phyloP scores from a whole-genome alignment of 2,797 vertebrate species.

The Steatocranus sp. region DNA sequence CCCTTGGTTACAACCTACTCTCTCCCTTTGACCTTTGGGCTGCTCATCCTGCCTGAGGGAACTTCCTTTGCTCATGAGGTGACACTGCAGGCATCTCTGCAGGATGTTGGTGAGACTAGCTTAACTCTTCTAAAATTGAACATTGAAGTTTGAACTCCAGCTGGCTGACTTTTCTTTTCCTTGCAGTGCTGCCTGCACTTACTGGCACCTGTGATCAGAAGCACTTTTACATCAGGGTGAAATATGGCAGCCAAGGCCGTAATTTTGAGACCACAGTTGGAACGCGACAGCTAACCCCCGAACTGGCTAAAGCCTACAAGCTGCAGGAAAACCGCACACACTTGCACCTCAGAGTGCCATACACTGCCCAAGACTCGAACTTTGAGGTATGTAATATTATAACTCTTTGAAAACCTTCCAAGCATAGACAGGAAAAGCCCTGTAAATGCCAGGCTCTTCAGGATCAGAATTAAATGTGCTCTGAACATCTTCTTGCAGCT shows the following conservation, averaged over 20 bases:
- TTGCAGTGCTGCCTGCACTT: slow-evolving; percentile 60
- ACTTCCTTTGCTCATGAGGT: slow-evolving; percentile 46
- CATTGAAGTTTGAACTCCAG: no score
- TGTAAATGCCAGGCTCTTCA: background rate
- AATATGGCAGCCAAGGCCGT: slow-evolving; percentile 54
- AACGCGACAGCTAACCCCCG: slow-evolving; percentile 18
- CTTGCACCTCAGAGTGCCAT: slow-evolving; percentile 57
- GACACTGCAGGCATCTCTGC: slow-evolving; percentile 30
- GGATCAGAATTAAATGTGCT: background rate
- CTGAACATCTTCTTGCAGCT: slow-evolving; percentile 23
- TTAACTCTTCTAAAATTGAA: background rate
- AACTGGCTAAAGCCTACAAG: slow-evolving; percentile 15
- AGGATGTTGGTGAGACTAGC: slow-evolving; percentile 63
- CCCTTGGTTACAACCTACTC: slow-evolving; percentile 42
- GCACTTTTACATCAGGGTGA: slow-evolving; percentile 58
- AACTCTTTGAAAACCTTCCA: background rate
- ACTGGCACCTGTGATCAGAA: slow-evolving; percentile 64
- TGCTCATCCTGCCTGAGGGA: slow-evolving; percentile 68
- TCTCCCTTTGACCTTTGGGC: slow-evolving; percentile 61
- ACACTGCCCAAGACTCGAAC: background rate
- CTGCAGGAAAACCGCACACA: slow-evolving; percentile 59
- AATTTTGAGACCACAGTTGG: slow-evolving; percentile 59
- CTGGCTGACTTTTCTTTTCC: background rate
- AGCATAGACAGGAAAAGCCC: background rate
- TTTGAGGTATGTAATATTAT: slow-evolving; percentile 61